Base-by-base conservation (phyloP, 2,888 invertebrate genomes). In the Prosopocoilus inquinatus region DNA sequence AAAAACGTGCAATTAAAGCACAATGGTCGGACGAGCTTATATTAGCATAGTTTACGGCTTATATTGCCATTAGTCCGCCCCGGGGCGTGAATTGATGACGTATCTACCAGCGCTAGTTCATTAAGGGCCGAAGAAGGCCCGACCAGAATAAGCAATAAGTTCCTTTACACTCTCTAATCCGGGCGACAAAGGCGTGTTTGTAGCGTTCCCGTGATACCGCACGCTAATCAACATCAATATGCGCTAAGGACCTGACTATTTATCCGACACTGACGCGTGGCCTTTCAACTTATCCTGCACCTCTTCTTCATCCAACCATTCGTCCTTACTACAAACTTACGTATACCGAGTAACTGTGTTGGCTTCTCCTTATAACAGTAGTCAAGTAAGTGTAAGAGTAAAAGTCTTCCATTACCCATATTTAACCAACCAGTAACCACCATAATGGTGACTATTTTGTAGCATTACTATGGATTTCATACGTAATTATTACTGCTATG, bases 91-190 rank as follows among this genome's bases (percentile, higher is more conserved):
- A 62, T 53, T 58, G 56, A 59, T 60, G 62, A 59, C 60, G 59
- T 58, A 61, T 58, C 59, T 61, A 58, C 60, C 61, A 57, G 58
- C 56, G 59, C 45, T 44, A 45, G 20, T 33, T 47, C 11, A 34
- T 15, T 15, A 44, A 16, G n/a, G 12, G 12, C 44, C 61, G 65
- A 64, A 64, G 66, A 64, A 62, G 63, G 64, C 67, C 61, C 66
- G 67, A 63, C 67, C 67, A 63, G 69, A 69, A 68, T 69, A 69
- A 67, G 67, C 68, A 69, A 69, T 69, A 68, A 68, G 68, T 68
- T 62, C 63, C 66, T 69, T 69, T 69, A 67, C 67, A 67, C 67
- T 64, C 65, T 64, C 66, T 68, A 68, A 68, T 67, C 67, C 66
- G 57, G 60, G 65, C 67, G 63, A 67, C 67, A 68, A 67, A 67